These are phyloP conservation scores for Hybos culiciformis DNA, from an alignment of 2,888 invertebrate genomes.

Conservation along the genomic window DNA sequence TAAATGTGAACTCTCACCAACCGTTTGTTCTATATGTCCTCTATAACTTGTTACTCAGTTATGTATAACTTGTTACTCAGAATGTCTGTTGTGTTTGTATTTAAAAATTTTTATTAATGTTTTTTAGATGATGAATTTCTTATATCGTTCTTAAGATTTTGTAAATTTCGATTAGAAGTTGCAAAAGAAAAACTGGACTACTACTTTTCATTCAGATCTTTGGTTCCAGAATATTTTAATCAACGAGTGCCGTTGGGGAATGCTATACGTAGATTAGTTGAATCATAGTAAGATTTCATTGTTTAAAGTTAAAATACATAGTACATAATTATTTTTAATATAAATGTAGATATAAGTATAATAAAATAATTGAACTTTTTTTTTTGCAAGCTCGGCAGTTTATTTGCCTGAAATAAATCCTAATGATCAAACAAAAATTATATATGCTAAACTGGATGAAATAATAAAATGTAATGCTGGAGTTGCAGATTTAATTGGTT, in stretches of 20 bases:
- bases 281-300: neutral
- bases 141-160: slow-evolving; percentile 43
- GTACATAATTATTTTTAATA: neutral
- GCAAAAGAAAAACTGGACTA: slow-evolving; percentile 44
- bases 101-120: neutral
- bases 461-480: no score
- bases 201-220: slow-evolving; percentile 38
- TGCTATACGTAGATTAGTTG: neutral
- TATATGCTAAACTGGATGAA: no score
- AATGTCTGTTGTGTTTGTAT: neutral
- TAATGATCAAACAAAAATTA: no score
- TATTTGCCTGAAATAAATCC: no score
- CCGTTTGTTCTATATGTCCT: slow-evolving; percentile 5
- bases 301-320: neutral
- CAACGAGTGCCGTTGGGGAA: slow-evolving; percentile 30
- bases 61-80: neutral
- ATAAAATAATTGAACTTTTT: no score
- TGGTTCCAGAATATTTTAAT: slow-evolving; percentile 40
- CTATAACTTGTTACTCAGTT: neutral
- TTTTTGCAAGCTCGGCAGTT: no score
- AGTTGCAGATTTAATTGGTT: no score
- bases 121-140: slow-evolving; percentile 40
- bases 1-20: no score
- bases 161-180: slow-evolving; percentile 45
- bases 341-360: neutral